Percentiles rank a stretch among this genome's conserved stretches.
Conservation (phyloP, 1,140 invertebrate species). For the Mylabris phalerata region DNA sequence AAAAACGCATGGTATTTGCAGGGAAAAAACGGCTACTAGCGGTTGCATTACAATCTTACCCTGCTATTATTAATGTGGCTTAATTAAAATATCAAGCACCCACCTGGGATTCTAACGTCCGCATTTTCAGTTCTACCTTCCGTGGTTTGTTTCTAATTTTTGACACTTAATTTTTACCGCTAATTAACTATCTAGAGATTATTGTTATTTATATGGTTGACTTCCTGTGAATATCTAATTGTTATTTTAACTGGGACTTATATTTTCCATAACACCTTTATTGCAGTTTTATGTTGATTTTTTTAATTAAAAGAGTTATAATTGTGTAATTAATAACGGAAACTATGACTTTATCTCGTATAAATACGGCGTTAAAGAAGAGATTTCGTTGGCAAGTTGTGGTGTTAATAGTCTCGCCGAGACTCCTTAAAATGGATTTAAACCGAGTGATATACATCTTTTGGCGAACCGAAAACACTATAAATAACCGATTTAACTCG, state of each 20-base stretch:
- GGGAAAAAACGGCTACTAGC: too few relatives aligned
- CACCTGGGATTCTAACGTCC: slow-evolving; percentile 23
- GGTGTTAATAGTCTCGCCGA: slow-evolving; percentile 13
- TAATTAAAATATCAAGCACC: slow-evolving; percentile 31
- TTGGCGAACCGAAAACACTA: neutral
- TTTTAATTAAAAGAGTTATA: slow-evolving; percentile 34
- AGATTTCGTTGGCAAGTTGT: slow-evolving; percentile 16
- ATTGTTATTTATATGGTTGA: slow-evolving; percentile 30
- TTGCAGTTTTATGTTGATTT: slow-evolving; percentile 23
- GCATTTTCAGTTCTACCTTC: slow-evolving; percentile 28
- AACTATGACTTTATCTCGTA: slow-evolving; percentile 24
- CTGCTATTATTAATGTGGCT: slow-evolving; percentile 28
- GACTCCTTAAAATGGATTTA: slow-evolving; percentile 9
- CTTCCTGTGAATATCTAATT: slow-evolving; percentile 25
- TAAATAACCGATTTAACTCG: neutral
- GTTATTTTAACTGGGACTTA: slow-evolving; percentile 23
- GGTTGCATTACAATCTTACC: slow-evolving; percentile 21
- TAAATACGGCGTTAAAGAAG: slow-evolving; percentile 17
- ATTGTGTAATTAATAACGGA: slow-evolving; percentile 34
- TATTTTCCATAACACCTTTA: slow-evolving; percentile 23
- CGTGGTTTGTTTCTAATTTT: slow-evolving; percentile 30
- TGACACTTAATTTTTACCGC: slow-evolving; percentile 29
- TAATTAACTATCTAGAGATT: slow-evolving; percentile 29
- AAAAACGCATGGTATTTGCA: too few relatives aligned
- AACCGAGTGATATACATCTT: too few relatives aligned